Base-by-base conservation (phyloP, 2,888 invertebrate genomes). In the Platynereis dumerilii region DNA sequence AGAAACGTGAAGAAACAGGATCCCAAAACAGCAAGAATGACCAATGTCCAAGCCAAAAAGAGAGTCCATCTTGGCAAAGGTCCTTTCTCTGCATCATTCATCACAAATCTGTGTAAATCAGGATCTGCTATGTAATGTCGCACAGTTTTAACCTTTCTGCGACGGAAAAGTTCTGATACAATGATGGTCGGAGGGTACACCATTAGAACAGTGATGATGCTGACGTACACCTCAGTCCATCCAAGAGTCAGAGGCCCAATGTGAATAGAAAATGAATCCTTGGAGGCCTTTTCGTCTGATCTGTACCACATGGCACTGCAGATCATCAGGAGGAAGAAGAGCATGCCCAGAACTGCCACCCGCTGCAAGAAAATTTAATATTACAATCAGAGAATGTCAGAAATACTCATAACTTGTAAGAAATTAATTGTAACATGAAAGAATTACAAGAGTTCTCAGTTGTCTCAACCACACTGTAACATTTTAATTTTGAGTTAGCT, bases 301-400 rank as follows among this genome's bases (percentile, higher is more conserved):
- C 48, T 48, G 17, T 48, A 48, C 48, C 48, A 48, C 48, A 48
- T 48, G 10, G 48, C 48, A 48, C 48, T 48, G n/a, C 20, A 12
- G 7, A 48, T 22, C 48, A 48, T 48, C 10, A 48, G 48, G 22
- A 48, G 48, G 48, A 48, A 48, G n/a, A 48, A 48, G 5, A 48
- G n/a, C 48, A 22, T 48, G 5, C 7, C 3, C 17, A 48, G 17
- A 22, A 48, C 22, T 5, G 7, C 48, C 20, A 48, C 22, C 17
- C 48, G 5, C 22, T 48, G 48, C 5, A 34, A 34, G 12, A 34
- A 7, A 34, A 34, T 7, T 7, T 7, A 34, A 12, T 7, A 34
- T 34, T 34, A n/a, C n/a, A n/a, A n/a, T n/a, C n/a, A n/a, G n/a
- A n/a, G n/a, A n/a, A n/a, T n/a, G n/a, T n/a, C n/a, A n/a, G n/a